A percentile compares a stretch with the other conserved stretches of the same genome.
These are phyloP conservation scores for Ormyrus pomaceus DNA, from an alignment of 2,888 invertebrate species.

Conservation along the genomic window DNA sequence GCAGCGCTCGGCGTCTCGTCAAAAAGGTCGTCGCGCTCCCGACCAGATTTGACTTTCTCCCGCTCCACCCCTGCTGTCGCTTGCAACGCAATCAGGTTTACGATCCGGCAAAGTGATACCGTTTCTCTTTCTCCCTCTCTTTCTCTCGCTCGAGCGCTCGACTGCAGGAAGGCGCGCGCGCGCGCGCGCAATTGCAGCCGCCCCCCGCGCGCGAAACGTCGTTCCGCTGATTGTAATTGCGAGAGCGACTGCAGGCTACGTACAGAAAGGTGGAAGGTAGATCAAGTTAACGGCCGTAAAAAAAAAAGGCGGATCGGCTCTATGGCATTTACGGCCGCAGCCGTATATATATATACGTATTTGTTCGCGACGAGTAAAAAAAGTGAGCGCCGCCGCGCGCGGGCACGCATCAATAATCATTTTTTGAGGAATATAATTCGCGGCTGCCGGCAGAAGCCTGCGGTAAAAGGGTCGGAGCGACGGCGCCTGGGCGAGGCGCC, in stretches of 20 bases:
- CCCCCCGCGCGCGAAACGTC: conserved; percentile 61
- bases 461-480: background rate
- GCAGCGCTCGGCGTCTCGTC: background rate
- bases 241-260: conserved; percentile 29
- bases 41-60: conserved; percentile 15
- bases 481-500: too few relatives aligned
- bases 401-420: too few relatives aligned
- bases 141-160: conserved; percentile 10
- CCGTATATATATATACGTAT: conserved; percentile 12
- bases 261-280: conserved; percentile 1
- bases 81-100: conserved; percentile 60
- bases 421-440: too few relatives aligned
- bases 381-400: background rate
- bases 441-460: background rate
- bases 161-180: background rate
- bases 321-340: background rate
- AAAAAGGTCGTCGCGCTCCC: conserved; percentile 12
- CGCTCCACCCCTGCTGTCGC: background rate
- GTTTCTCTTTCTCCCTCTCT: background rate
- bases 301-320: conserved; percentile 36
- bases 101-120: conserved; percentile 59
- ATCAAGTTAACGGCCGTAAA: conserved; percentile 58
- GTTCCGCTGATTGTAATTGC: conserved; percentile 72
- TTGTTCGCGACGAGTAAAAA: background rate
- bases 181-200: conserved; percentile 47